Evolutionary conservation across 2,888 invertebrate species (phyloP), one percentile per base, ranked within the genome.

Genomic region (Amphipoea oculea): DNA sequence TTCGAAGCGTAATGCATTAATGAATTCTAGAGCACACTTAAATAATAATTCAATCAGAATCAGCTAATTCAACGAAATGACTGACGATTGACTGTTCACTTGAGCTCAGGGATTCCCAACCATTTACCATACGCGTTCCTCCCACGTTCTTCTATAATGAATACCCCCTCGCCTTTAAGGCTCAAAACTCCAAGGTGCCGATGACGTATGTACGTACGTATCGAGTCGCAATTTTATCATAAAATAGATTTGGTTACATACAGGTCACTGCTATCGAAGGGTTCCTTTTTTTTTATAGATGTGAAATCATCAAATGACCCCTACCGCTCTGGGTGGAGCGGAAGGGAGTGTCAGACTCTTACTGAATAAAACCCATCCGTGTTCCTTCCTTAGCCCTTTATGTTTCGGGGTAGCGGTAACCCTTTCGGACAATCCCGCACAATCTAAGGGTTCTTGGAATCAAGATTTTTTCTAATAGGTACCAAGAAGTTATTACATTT

Each of bases 31-130:
- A 74, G 29, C 17, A 36, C 4, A 1, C 0, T 29, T 36, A 2
- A 62, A 76, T n/a, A 36, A 6, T 17, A 57, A 57, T 62, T 66
- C 5, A 57, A 77, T 67, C 51, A 71, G 62, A 66, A 81, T 75
- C 1, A 60, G 20, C 72, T 17, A 63, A 63, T 70, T 81, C 45
- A 48, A 54, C 11, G 14, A 67, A 66, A 62, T 66, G 17, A 17
- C 23, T 40, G 40, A 54, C 14, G 20, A n/a, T 20, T 67, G 57
- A 72, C 57, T 62, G 40, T 70, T 77, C 17, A 12, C 29, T 66
- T 23, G 54, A 29, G 9, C 42, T 76, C 29, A 29, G 48, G 20
- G 6, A 11, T 48, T 48, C 6, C 68, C 20, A 48, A 29, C 0
- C 29, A 6, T 68, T 20, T 11, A 20, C 11, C 6, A 48, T 3